Percentiles rank a stretch among this genome's conserved stretches.
These are phyloP conservation scores for Drosophila aff. DNA, from an alignment of 1,140 invertebrate species.

Conservation along the genomic window DNA sequence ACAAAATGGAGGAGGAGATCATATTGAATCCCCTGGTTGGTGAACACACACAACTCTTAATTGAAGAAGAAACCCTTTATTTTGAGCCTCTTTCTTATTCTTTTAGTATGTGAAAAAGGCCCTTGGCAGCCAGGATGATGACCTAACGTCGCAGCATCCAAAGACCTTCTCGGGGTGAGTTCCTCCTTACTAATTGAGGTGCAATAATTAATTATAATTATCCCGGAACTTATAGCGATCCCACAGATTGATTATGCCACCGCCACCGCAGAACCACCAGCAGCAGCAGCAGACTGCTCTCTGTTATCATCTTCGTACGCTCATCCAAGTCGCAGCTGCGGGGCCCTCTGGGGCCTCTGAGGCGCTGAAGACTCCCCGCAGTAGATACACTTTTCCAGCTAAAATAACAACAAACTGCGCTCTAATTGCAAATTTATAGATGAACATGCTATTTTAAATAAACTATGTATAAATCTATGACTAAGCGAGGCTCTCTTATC, in stretches of 20 bases:
- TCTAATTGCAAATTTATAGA: conserved; percentile 65
- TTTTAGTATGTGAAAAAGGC: conserved; percentile 91
- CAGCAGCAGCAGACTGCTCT: conserved; percentile 27
- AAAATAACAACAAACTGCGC: conserved; percentile 50
- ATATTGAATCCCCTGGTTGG: conserved; percentile 93
- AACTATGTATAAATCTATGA: conserved; percentile 77
- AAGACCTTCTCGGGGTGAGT: conserved; percentile 85
- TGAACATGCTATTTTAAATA: conserved; percentile 79
- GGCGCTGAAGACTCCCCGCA: conserved; percentile 16
- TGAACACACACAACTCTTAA: not conserved
- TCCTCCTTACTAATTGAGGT: not conserved
- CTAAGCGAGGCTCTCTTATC: conserved; percentile 39
- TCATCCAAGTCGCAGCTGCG: conserved; percentile 39
- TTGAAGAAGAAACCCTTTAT: not conserved
- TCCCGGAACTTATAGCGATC: conserved; percentile 63
- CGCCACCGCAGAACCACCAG: conserved; percentile 32
- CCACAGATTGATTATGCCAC: conserved; percentile 79
- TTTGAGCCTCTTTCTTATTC: not conserved
- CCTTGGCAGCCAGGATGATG: conserved; percentile 89
- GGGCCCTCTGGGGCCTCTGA: conserved; percentile 33
- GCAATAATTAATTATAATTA: not conserved
- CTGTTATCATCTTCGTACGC: conserved; percentile 34
- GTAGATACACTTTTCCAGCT: conserved; percentile 33
- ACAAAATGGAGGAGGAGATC: conserved; percentile 97
- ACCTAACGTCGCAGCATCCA: conserved; percentile 87